Base-by-base conservation (phyloP, 2,113 vertebrate genomes). In the Antigone vipio region DNA sequence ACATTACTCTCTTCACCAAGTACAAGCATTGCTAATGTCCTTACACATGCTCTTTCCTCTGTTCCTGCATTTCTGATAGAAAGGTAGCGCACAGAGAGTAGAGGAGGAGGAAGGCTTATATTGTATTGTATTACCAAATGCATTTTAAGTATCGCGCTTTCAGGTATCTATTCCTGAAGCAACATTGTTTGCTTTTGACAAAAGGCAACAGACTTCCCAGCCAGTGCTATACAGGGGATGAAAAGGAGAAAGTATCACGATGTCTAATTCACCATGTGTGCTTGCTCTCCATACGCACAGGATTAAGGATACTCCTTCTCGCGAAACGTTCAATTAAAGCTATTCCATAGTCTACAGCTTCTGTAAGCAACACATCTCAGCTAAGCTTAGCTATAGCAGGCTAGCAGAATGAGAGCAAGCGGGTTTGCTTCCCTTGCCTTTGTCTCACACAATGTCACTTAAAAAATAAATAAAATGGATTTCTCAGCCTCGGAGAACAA, bases 61-160 rank as follows among this genome's bases (percentile, higher is more conserved):
- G 50, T 27, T 80, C 59, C 75, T 83, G 38, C 2, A 6, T 35
- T 74, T 26, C 45, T 91, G 59, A 59, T 32, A 8, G n/a, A 82
- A 63, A 34, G 44, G 76, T 1, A 38, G 59, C 53, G 75, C 29
- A 29, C 9, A 38, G 34, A 23, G 38, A 56, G 44, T 35, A 29
- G 29, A 64, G 56, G 14, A 95, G 72, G 50, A 88, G 68, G n/a
- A 67, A 17, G 78, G 81, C 74, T 38, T 29, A 8, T 2, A 21
- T 16, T 55, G 42, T 1, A 2, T 2, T 23, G 7, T 6, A 32
- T 15, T 8, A 20, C 32, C 50, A 32, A 3, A 11, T 6, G 42
- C 38, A n/a, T 80, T 82, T 69, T 15, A 92, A 60, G 42, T 49
- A 2, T 4, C 21, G 50, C 59, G 53, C 38, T 87, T 22, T 12